Conservation (phyloP, 64 coral and sea anemone genomes). For the Montipora foliosa region DNA sequence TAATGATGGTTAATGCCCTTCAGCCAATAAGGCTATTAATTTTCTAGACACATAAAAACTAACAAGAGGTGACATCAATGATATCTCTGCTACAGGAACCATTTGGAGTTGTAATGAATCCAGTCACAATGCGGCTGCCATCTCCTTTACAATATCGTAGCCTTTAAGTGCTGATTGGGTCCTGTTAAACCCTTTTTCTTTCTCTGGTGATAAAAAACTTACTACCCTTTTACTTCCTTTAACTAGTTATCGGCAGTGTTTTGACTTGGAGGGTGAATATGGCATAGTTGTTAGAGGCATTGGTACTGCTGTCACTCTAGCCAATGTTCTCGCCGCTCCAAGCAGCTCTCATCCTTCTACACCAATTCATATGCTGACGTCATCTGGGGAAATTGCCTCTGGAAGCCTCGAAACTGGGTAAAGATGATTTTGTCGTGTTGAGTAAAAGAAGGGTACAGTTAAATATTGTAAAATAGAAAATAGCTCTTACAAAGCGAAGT, state of each 20-base stretch:
- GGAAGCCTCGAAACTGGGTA: constrained; percentile 75
- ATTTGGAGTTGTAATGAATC: no score
- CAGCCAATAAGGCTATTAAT: no score
- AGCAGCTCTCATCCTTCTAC: constrained; percentile 74
- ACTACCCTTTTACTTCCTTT: neutral
- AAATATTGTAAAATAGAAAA: no score
- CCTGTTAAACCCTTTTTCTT: neutral
- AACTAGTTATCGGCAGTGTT: constrained; percentile 96
- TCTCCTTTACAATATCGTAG: no score
- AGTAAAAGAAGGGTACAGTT: no score
- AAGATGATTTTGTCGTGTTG: neutral
- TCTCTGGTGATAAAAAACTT: neutral
- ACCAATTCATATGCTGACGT: constrained; percentile 68
- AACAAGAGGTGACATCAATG: no score
- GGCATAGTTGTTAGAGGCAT: constrained; percentile 96
- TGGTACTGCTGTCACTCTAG: constrained; percentile 89
- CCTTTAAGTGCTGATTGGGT: no score
- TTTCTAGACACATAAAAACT: no score
- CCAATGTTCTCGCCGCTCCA: neutral
- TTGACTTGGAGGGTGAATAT: constrained; percentile 98
- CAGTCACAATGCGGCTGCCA: no score
- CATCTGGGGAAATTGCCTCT: constrained; percentile 73
- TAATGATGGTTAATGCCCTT: no score
- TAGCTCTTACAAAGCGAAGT: no score
- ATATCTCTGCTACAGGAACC: no score